Evolutionary conservation across 2,888 invertebrate genomes (phyloP).

Genomic region (Drosophila peninsularis): DNA sequence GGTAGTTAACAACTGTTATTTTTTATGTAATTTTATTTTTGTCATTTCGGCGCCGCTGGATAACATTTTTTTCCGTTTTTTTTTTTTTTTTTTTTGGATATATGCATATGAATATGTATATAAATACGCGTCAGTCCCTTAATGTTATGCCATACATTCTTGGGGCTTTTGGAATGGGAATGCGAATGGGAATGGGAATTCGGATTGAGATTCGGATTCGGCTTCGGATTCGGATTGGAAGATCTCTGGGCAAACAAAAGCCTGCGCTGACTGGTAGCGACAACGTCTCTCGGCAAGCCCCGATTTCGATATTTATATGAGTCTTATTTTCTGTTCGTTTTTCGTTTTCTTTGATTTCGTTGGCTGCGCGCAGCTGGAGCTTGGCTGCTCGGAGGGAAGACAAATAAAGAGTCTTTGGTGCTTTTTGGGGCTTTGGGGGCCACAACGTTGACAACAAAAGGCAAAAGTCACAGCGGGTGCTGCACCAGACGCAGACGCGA

Average conservation of each 20-base stretch:
- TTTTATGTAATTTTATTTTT: constrained; percentile 79
- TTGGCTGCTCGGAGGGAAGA: neutral
- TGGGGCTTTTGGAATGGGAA: constrained; percentile 1
- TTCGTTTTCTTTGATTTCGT: constrained; percentile 23
- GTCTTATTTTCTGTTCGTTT: constrained; percentile 17
- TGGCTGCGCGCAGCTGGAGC: constrained; percentile 41
- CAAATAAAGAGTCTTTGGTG: constrained; percentile 5
- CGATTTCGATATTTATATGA: constrained; percentile 77
- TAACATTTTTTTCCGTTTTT: constrained; percentile 24
- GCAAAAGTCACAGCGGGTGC: constrained; percentile 77
- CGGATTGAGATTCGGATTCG: neutral
- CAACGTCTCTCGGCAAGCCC: constrained; percentile 74
- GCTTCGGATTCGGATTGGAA: constrained; percentile 18
- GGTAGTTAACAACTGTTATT: constrained; percentile 79
- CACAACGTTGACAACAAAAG: constrained; percentile 77
- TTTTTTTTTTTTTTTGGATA: constrained; percentile 6
- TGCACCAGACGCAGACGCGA: constrained; percentile 64
- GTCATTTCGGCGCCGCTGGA: constrained; percentile 79
- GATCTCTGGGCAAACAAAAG: constrained; percentile 63
- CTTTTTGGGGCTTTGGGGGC: constrained; percentile 31
- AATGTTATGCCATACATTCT: constrained; percentile 59
- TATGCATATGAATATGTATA: constrained; percentile 32
- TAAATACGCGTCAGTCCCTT: constrained; percentile 40
- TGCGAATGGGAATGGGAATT: neutral
- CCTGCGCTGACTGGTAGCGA: constrained; percentile 77